Conservation (phyloP, 2,797 vertebrate genomes). For the Tokudaia muenninki region DNA sequence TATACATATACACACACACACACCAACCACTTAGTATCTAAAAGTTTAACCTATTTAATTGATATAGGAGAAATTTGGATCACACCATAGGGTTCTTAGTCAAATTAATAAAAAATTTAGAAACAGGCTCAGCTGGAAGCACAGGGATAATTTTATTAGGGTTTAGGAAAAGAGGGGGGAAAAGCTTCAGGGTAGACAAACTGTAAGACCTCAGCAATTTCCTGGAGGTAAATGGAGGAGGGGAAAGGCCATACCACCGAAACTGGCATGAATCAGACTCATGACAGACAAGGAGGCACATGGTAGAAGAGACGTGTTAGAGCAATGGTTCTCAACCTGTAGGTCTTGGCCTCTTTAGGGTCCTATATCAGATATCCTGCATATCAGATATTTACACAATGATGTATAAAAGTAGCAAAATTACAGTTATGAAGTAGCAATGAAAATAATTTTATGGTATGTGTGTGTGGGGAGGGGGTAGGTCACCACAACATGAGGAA, state of each 20-base stretch:
- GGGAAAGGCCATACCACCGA: too few species aligned
- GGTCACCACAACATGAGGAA: background rate
- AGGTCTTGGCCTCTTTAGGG: background rate
- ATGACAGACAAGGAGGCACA: background rate
- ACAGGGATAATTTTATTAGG: background rate
- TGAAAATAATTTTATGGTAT: background rate
- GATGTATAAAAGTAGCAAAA: background rate
- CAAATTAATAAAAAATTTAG: background rate
- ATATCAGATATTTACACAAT: background rate
- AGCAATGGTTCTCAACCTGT: background rate
- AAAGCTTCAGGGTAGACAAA: background rate
- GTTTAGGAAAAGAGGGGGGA: background rate
- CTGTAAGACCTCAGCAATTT: background rate
- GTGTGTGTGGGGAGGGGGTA: too few species aligned
- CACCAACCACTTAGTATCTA: slow-evolving; percentile 32
- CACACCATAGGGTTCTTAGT: background rate
- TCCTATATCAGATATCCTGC: background rate
- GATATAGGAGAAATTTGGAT: background rate
- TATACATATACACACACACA: too few species aligned
- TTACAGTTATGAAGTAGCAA: background rate
- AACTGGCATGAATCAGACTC: too few species aligned
- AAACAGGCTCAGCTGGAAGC: background rate
- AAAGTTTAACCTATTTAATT: slow-evolving; percentile 37
- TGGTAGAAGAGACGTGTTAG: background rate
- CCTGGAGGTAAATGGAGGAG: background rate